A percentile compares a stretch with the other conserved stretches of the same genome.
Evolutionary conservation across 1,140 invertebrate genomes (phyloP).

Genomic region (Lerema accius): DNA sequence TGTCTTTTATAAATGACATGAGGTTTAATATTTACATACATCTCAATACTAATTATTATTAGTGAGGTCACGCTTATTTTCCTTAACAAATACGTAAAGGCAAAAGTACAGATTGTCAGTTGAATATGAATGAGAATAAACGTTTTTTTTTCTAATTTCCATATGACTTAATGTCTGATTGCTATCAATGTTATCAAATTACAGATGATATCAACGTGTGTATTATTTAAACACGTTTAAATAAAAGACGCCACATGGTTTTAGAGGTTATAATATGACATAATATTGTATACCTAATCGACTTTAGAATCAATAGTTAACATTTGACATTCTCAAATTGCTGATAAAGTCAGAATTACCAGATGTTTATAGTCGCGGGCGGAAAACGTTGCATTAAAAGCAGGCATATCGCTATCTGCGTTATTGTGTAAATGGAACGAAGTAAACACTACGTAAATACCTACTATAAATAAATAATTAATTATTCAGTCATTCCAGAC

Average conservation of each 20-base stretch:
- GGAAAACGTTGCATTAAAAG: too few species aligned
- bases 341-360: not conserved
- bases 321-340: not conserved
- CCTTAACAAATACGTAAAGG: constrained; percentile 14
- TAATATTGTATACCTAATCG: not conserved
- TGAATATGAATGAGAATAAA: not conserved
- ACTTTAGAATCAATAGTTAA: not conserved
- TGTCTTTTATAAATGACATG: constrained; percentile 19
- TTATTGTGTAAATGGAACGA: constrained; percentile 19
- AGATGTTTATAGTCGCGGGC: not conserved
- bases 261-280: too few species aligned
- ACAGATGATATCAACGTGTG: too few species aligned
- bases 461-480: constrained; percentile 17
- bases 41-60: constrained; percentile 21
- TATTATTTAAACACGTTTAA: too few species aligned
- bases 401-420: constrained; percentile 7
- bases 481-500: constrained; percentile 31
- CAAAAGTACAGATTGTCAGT: constrained; percentile 4
- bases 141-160: not conserved
- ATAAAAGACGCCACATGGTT: too few species aligned
- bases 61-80: constrained; percentile 25
- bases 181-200: too few species aligned
- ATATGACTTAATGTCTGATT: not conserved
- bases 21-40: constrained; percentile 24
- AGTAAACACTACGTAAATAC: constrained; percentile 13